Evolutionary conservation across 2,888 invertebrate species (phyloP).

Genomic region (Xestoiulus laeticollis): DNA sequence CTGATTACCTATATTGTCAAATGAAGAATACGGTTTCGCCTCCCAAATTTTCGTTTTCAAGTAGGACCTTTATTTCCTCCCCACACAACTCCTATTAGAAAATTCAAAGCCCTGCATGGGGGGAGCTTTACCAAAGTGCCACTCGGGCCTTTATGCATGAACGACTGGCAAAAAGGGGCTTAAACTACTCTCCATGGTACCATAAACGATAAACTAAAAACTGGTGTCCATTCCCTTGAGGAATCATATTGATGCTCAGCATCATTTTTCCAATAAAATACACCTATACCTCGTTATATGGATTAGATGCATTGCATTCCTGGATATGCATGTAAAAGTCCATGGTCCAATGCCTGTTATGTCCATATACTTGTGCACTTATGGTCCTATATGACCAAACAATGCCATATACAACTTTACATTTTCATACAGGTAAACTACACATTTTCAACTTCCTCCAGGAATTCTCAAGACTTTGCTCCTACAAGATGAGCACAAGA

Average conservation of each 20-base stretch:
- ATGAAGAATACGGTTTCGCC: background rate
- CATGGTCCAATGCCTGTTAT: no score
- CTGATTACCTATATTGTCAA: constrained; percentile 46
- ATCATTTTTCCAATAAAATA: no score
- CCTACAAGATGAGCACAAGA: background rate
- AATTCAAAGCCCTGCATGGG: constrained; percentile 9
- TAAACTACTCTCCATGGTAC: background rate
- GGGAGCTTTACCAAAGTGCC: background rate
- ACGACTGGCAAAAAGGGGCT: background rate
- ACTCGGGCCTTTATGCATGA: constrained; percentile 2
- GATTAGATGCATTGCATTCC: no score
- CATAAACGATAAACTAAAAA: background rate
- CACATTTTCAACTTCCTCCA: no score
- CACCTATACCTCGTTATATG: no score
- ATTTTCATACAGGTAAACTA: no score
- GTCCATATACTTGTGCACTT: no score
- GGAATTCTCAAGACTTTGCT: background rate
- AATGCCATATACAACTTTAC: no score
- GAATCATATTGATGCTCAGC: no score
- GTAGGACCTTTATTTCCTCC: background rate
- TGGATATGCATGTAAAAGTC: no score
- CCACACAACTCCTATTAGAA: background rate
- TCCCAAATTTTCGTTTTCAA: background rate
- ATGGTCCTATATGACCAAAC: no score
- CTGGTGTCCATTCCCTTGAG: no score